phyloP scores from a whole-genome alignment of 2,797 vertebrate genomes.

The Characodon lateralis region DNA sequence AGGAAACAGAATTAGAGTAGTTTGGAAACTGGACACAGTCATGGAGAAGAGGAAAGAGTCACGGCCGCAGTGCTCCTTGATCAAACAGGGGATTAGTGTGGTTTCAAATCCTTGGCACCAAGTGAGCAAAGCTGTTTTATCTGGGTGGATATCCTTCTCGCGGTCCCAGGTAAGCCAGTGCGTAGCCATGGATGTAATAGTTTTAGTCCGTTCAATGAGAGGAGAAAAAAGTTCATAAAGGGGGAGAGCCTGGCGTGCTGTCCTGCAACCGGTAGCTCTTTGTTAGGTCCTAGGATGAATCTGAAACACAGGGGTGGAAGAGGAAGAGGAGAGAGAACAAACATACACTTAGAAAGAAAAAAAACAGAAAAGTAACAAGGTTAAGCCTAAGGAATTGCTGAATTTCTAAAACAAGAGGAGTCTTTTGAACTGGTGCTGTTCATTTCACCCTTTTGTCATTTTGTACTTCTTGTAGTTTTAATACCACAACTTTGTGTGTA shows the following conservation, averaged over 20 bases:
- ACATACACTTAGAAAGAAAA: constrained; percentile 70
- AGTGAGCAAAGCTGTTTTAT: constrained; percentile 76
- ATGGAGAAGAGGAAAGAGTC: constrained; percentile 71
- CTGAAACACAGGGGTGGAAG: constrained; percentile 84
- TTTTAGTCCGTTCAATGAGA: constrained; percentile 79
- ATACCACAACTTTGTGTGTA: neutral
- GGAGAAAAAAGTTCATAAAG: constrained; percentile 58
- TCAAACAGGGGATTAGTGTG: constrained; percentile 78
- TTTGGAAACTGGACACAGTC: constrained; percentile 65
- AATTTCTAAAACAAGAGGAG: constrained; percentile 48
- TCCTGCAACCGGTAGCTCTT: constrained; percentile 69
- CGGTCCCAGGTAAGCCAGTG: constrained; percentile 90
- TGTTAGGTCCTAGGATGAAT: constrained; percentile 98
- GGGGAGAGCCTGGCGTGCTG: constrained; percentile 70
- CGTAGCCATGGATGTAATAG: constrained; percentile 85
- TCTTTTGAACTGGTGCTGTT: constrained; percentile 55
- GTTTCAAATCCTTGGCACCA: constrained; percentile 81
- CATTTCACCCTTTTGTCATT: neutral
- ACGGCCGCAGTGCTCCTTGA: constrained; percentile 73
- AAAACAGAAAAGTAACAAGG: constrained; percentile 62
- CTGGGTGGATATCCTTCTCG: constrained; percentile 75
- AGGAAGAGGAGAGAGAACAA: constrained; percentile 61
- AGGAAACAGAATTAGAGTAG: constrained; percentile 34
- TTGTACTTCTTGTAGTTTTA: neutral
- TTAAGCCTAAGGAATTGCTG: constrained; percentile 66